Conservation (phyloP, 92 coral and sea anemone species). For the Plumapathes pennacea region DNA sequence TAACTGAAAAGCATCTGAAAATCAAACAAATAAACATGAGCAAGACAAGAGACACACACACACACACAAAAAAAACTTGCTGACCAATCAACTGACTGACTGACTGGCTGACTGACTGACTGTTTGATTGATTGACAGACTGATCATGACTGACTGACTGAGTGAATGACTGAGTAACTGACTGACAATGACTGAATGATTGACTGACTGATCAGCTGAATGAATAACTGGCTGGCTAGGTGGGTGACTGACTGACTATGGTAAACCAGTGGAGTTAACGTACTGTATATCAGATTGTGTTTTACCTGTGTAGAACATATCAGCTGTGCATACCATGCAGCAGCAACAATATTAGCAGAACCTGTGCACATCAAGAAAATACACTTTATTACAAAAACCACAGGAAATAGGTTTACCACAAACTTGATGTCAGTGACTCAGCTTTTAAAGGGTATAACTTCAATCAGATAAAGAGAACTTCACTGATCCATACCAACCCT, state of each 20-base stretch:
- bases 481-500: no score
- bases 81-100: no score
- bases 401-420: background rate
- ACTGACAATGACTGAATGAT: background rate
- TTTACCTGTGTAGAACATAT: constrained; percentile 80
- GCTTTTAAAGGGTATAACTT: no score
- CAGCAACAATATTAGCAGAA: constrained; percentile 59
- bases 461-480: no score
- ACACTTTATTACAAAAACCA: background rate
- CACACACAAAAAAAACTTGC: no score
- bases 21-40: background rate
- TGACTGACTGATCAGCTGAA: background rate
- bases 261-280: background rate
- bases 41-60: no score
- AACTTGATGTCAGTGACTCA: no score
- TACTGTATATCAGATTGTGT: no score
- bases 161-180: no score
- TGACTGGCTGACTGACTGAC: no score
- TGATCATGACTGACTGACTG: no score
- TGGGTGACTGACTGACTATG: background rate
- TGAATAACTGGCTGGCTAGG: background rate
- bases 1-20: constrained; percentile 87
- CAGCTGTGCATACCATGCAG: constrained; percentile 71
- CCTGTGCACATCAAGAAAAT: constrained; percentile 32
- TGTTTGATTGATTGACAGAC: no score